These are phyloP conservation scores for Embiotoca jacksoni DNA, from an alignment of 2,113 vertebrate species.

Conservation along the genomic window DNA sequence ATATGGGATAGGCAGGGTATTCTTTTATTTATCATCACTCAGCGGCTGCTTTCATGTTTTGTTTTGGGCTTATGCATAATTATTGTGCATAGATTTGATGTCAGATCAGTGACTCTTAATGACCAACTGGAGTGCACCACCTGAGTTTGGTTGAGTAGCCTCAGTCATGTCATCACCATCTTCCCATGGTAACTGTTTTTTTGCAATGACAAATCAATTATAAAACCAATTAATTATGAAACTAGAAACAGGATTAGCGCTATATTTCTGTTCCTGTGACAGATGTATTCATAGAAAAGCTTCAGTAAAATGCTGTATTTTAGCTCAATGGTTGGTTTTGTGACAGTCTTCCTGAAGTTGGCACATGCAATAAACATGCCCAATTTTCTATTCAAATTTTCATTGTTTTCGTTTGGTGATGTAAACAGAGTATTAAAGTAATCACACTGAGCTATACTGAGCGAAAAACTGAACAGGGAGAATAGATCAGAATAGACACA, in stretches of 20 bases:
- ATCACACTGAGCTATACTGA: neutral
- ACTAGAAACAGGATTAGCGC: neutral
- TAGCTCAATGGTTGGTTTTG: neutral
- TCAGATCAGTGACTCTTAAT: neutral
- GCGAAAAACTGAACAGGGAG: neutral
- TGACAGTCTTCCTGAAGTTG: neutral
- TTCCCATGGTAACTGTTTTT: neutral
- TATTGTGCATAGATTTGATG: neutral
- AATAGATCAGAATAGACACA: neutral
- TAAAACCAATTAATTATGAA: neutral
- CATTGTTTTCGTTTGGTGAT: too few species aligned
- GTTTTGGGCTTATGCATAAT: neutral
- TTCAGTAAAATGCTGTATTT: neutral
- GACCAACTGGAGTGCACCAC: neutral
- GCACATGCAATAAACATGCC: too few species aligned
- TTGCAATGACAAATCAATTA: neutral
- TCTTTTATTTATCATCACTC: neutral
- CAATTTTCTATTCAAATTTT: too few species aligned
- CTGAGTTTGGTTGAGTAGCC: slow-evolving; percentile 1
- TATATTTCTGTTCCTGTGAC: neutral
- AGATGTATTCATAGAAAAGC: neutral
- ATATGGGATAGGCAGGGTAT: neutral
- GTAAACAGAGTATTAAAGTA: too few species aligned
- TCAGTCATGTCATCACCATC: neutral
- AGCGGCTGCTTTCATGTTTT: neutral